Evolutionary conservation across 2,113 vertebrate species (phyloP).

Genomic region (Nycticorax nycticorax): DNA sequence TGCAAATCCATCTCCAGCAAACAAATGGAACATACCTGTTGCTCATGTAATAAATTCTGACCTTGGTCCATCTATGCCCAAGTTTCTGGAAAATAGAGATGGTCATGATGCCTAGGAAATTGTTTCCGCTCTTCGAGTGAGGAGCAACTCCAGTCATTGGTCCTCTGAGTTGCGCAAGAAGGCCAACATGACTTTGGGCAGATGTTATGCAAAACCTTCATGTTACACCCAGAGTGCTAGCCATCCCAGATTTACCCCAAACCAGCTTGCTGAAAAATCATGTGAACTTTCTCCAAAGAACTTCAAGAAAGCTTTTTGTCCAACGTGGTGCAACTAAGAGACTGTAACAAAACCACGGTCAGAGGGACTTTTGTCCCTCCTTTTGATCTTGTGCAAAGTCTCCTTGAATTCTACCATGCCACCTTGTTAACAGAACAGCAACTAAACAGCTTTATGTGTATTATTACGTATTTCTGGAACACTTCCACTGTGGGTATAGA

Average conservation of each 20-base stretch:
- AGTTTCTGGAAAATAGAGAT: not conserved
- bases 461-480: not conserved
- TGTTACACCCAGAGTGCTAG: not conserved
- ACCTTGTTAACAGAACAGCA: not conserved
- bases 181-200: not conserved
- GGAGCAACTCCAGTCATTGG: not conserved
- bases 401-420: not conserved
- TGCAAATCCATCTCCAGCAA: not conserved
- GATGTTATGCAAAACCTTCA: not conserved
- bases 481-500: not conserved
- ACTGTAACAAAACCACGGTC: not conserved
- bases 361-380: not conserved
- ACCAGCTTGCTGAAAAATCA: not conserved
- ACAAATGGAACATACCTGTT: not conserved
- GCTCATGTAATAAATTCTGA: not conserved
- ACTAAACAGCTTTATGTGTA: not conserved
- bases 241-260: not conserved
- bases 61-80: not conserved
- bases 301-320: not conserved
- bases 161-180: not conserved
- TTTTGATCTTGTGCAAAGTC: not conserved
- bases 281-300: not conserved
- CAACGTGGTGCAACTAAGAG: not conserved
- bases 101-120: not conserved
- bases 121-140: not conserved